Conservation (phyloP, 2,113 vertebrate species). For the Sciurus niger region DNA sequence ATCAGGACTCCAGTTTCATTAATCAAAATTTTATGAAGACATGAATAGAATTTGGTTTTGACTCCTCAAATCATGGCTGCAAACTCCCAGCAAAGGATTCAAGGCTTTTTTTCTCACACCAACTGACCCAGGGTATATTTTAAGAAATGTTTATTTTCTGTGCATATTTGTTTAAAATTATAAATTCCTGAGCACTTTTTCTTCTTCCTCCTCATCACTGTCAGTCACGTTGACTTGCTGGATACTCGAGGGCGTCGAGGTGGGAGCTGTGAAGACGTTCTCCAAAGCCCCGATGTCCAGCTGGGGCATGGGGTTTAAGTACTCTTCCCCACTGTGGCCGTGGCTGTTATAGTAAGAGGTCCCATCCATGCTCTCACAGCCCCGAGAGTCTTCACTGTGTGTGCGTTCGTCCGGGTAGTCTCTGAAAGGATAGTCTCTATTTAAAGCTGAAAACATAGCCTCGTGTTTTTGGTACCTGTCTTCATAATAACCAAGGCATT, state of each 20-base stretch:
- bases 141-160: slow-evolving; percentile 86
- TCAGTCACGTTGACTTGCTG: slow-evolving; percentile 88
- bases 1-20: slow-evolving; percentile 66
- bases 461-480: slow-evolving; percentile 86
- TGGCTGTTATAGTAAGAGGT: slow-evolving; percentile 78
- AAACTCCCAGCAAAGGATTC: slow-evolving; percentile 69
- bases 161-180: slow-evolving; percentile 85
- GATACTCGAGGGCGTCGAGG: slow-evolving; percentile 83
- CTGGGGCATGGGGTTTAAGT: slow-evolving; percentile 80
- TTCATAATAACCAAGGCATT: slow-evolving; percentile 86
- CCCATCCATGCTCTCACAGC: slow-evolving; percentile 74
- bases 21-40: slow-evolving; percentile 65
- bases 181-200: slow-evolving; percentile 89
- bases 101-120: slow-evolving; percentile 77
- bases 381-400: slow-evolving; percentile 68
- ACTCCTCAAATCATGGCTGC: slow-evolving; percentile 76
- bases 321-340: slow-evolving; percentile 76
- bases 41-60: slow-evolving; percentile 44
- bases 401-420: slow-evolving; percentile 78
- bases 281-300: slow-evolving; percentile 84
- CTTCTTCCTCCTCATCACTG: slow-evolving; percentile 88
- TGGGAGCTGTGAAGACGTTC: slow-evolving; percentile 85
- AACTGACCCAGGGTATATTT: slow-evolving; percentile 83
- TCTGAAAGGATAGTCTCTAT: slow-evolving; percentile 83
- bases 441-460: slow-evolving; percentile 84